These are phyloP conservation scores for Aphelenchoides fujianensis DNA, from an alignment of 1,140 invertebrate genomes.

Conservation along the genomic window DNA sequence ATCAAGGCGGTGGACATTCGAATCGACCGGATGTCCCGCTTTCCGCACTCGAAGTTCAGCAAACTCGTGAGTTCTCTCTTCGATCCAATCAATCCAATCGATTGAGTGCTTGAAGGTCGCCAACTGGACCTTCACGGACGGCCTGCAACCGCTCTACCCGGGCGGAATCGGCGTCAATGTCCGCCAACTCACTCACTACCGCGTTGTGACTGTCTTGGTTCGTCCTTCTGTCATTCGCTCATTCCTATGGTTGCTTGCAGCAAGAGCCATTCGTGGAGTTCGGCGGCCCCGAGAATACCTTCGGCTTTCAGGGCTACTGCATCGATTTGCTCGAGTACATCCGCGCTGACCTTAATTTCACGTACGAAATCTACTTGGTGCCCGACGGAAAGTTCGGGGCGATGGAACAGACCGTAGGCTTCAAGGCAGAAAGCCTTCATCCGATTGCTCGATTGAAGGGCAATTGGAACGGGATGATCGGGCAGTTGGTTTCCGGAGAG, in stretches of 20 bases:
- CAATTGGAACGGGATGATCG: conserved; percentile 77
- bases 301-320: conserved; percentile 53
- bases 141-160: conserved; percentile 43
- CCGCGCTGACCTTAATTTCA: conserved; percentile 54
- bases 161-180: conserved; percentile 48
- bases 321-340: conserved; percentile 49
- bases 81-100: neutral
- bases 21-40: conserved; percentile 41
- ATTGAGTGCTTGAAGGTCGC: conserved; percentile 32
- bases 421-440: too few relatives aligned
- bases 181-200: conserved; percentile 45
- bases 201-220: conserved; percentile 55
- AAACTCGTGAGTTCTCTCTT: conserved; percentile 34
- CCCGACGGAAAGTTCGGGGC: conserved; percentile 64
- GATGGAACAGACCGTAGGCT: conserved; percentile 56
- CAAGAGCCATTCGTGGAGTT: conserved; percentile 58
- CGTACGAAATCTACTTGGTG: conserved; percentile 58
- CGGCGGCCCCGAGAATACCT: conserved; percentile 19
- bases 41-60: conserved; percentile 49
- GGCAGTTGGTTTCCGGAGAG: conserved; percentile 83
- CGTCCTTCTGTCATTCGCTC: conserved; percentile 15
- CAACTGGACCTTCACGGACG: conserved; percentile 50
- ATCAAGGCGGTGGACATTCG: conserved; percentile 37
- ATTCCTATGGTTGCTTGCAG: conserved; percentile 48
- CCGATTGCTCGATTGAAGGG: too few relatives aligned